Evolutionary conservation across 2,888 invertebrate genomes (phyloP), one percentile per base, ranked within the genome.

Genomic region (Eilema caniola): DNA sequence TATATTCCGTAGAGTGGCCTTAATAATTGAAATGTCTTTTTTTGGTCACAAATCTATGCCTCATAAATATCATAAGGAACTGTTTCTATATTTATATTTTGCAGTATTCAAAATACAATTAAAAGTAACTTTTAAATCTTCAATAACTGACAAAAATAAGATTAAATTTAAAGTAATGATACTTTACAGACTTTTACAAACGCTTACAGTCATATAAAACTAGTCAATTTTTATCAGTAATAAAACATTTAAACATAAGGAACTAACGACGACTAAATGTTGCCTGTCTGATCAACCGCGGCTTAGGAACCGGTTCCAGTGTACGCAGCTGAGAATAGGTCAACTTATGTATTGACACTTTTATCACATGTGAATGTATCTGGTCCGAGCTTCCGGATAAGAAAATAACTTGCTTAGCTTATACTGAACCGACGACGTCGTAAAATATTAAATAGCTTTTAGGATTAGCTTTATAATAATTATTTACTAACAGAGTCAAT

Each of bases 301-400:
- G 3, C 24, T 47, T 25, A n/a, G 11, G 33, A 71, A 73, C 76
- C 74, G 68, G 78, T 73, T 73, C 14, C 41, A 59, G 25, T 16
- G 59, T 57, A 25, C 56, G 65, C 41, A 65, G 37, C 23, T 57
- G 10, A 7, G 66, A 66, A 63, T 72, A 62, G 68, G 62, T 66
- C 69, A 72, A 65, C 41, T 23, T 62, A 25, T 62, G 31, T 62
- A 37, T 66, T 65, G 62, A 62, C 61, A 61, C 31, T 16, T 59
- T 59, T 25, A 59, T 59, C 28, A 16, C 14, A n/a, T n/a, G 53
- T 53, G 53, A 41, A 47, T 62, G 25, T n/a, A 10, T 62, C 62
- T 0, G 53, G n/a, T 53, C 31, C n/a, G 11, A 61, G 31, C 24
- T 41, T 62, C 41, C 64, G 16, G 31, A 33, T 57, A 62, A 14